These are phyloP conservation scores for Crotalus helleri DNA, from an alignment of 2,113 vertebrate genomes.

Conservation along the genomic window DNA sequence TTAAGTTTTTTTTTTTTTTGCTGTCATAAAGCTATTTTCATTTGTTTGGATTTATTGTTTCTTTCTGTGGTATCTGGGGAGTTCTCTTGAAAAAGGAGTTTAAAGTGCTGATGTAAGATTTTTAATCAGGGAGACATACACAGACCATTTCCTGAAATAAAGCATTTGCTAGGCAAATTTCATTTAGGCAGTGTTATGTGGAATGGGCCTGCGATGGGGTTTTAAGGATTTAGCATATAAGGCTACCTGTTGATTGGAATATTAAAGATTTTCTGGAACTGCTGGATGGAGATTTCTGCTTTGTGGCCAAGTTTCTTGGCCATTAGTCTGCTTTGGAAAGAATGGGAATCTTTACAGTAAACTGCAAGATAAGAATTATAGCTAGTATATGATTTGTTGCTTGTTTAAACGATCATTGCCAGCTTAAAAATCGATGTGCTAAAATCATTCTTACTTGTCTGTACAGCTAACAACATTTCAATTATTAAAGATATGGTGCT, in stretches of 20 bases:
- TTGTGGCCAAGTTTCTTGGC: not conserved
- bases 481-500: constrained; percentile 17
- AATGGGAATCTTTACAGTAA: not conserved
- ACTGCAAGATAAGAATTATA: not conserved
- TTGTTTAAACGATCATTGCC: constrained; percentile 32
- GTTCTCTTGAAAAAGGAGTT: not conserved
- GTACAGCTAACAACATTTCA: constrained; percentile 8
- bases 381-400: not conserved
- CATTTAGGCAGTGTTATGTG: not conserved
- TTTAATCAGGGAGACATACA: not conserved
- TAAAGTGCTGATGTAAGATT: constrained; percentile 6
- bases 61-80: not conserved
- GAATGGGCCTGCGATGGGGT: not conserved
- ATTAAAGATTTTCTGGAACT: not conserved
- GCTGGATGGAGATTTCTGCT: not conserved
- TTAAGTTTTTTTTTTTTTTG: not conserved
- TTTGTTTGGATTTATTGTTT: not conserved
- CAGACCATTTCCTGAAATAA: not conserved
- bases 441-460: constrained; percentile 14
- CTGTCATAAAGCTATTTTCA: not conserved
- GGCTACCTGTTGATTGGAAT: not conserved
- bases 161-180: not conserved
- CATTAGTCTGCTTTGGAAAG: not conserved
- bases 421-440: constrained; percentile 23
- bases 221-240: not conserved